phyloP scores from a whole-genome alignment of 2,888 invertebrate genomes.

The Sycophila texana region DNA sequence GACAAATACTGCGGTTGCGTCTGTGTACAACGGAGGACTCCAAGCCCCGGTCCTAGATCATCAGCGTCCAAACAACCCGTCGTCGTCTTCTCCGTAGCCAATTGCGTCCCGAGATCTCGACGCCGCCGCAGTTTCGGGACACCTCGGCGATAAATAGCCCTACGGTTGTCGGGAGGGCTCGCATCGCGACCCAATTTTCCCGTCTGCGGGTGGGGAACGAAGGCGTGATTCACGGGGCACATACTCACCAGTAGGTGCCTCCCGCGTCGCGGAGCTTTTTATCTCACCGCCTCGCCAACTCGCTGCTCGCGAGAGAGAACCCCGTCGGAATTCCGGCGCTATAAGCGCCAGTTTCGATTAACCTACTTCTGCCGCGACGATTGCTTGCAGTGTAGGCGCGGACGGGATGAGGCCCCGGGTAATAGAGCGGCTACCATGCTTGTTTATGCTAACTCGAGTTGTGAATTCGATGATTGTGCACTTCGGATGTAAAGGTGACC shows the following conservation, averaged over 20 bases:
- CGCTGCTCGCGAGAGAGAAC: neutral
- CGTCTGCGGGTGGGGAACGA: neutral
- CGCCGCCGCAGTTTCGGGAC: neutral
- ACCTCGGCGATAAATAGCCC: neutral
- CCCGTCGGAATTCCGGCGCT: neutral
- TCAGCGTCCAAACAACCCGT: no score
- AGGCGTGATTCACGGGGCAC: no score
- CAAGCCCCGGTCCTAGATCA: no score
- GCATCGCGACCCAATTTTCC: constrained; percentile 10
- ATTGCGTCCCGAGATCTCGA: no score
- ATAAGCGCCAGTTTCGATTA: neutral
- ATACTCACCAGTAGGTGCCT: no score
- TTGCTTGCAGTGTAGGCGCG: neutral
- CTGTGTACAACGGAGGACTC: neutral
- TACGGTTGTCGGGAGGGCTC: neutral
- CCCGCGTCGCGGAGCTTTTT: neutral
- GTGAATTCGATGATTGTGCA: no score
- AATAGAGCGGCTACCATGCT: no score
- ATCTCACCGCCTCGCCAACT: neutral
- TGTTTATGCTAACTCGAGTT: no score
- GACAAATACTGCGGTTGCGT: neutral
- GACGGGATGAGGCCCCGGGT: no score
- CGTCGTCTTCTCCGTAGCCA: no score
- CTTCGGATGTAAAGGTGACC: no score
- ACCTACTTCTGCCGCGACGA: neutral